Percentiles rank a stretch among this genome's conserved stretches.
These are phyloP conservation scores for Labia minor DNA, from an alignment of 2,888 invertebrate genomes.

Conservation along the genomic window DNA sequence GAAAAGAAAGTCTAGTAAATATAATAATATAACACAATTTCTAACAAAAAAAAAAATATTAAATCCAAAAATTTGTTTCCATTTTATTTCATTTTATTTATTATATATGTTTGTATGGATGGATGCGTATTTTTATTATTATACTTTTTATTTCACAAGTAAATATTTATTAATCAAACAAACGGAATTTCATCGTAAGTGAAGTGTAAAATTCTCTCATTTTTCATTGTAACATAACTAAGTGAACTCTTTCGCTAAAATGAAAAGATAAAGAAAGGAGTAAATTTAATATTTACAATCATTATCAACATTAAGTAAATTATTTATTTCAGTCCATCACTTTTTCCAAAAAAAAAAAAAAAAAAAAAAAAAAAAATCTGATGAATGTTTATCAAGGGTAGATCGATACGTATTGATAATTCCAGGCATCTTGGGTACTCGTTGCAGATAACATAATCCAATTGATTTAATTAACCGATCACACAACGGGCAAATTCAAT, in stretches of 20 bases:
- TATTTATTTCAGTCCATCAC: not conserved
- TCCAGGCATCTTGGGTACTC: not conserved
- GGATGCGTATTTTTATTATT: not conserved
- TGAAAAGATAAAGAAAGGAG: not conserved
- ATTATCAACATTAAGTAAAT: not conserved
- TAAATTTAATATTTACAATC: not conserved
- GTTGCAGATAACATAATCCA: not conserved
- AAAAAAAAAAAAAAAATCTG: not conserved
- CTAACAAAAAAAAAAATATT: not conserved
- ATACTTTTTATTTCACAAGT: not conserved
- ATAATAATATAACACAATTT: too few relatives aligned
- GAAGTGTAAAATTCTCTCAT: not conserved
- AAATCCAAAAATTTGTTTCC: not conserved
- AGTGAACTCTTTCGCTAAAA: not conserved
- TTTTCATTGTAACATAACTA: not conserved
- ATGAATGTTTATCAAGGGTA: not conserved
- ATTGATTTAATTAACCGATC: slow-evolving; percentile 13
- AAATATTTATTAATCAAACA: slow-evolving; percentile 5
- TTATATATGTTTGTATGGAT: too few relatives aligned
- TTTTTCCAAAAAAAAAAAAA: too few relatives aligned
- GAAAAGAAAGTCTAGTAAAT: too few relatives aligned
- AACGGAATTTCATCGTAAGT: not conserved
- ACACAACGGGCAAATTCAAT: not conserved
- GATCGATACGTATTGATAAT: not conserved
- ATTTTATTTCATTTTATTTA: not conserved